Evolutionary conservation across 2,888 invertebrate species (phyloP), one percentile per base, ranked within the genome.

Genomic region (Caradrina kadenii): DNA sequence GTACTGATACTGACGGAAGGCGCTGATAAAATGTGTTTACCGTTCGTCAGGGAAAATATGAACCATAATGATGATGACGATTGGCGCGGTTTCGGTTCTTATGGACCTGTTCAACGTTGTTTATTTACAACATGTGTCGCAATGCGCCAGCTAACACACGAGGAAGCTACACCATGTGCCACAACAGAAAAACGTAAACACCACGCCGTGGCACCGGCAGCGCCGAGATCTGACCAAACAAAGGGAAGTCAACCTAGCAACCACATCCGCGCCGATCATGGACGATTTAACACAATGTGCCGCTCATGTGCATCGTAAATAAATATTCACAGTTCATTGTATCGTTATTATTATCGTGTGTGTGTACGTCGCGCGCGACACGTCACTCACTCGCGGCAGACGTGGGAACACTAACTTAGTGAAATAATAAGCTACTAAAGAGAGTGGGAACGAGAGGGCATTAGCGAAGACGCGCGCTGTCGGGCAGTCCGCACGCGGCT

Each of bases 341-440:
- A 89, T 88, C 80, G 82, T 87, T 84, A 84, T 83, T 82, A 80
- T 88, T 87, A 88, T 79, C 74, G 79, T 62, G 78, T 74, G 75
- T 76, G 75, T 76, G 62, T 74, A 78, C 80, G 76, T 66, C 79
- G 83, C 88, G 88, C 89, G 88, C 90, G 87, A 88, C 90, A 87
- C 93, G 93, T 89, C 90, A 87, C 83, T 82, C 93, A 82, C 90
- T 86, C 91, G 85, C 93, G 91, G 83, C 89, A 79, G 89, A 82
- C 89, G 91, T 89, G 79, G 88, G 82, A 90, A 85, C 84, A 94
- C 94, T 94, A 93, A 93, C 86, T 92, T 91, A 90, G 89, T 86
- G 84, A 84, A 90, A 88, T 89, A 89, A 82, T 89, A 89, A 82
- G 76, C 87, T 89, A 92, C 53, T 59, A 88, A 89, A 87, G 88